Evolutionary conservation across 2,888 invertebrate genomes (phyloP).

Genomic region (Drosophila hamatofila): DNA sequence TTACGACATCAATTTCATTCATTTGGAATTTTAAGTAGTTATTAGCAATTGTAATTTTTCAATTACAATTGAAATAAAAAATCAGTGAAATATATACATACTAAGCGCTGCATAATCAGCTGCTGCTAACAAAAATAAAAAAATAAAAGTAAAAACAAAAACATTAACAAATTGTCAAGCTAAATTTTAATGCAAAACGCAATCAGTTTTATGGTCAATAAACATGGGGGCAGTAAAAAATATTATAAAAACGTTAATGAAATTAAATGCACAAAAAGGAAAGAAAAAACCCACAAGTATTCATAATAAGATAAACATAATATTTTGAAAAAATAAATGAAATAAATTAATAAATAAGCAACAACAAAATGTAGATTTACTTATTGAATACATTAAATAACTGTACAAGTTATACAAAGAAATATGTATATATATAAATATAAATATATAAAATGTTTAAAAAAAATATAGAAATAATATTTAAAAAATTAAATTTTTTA

Average conservation of each 20-base stretch:
- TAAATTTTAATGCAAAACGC: constrained; percentile 8
- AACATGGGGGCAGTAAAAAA: constrained; percentile 15
- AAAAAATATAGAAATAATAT: neutral
- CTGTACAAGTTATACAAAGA: neutral
- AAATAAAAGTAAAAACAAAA: constrained; percentile 1
- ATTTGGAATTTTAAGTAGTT: constrained; percentile 24
- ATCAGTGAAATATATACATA: constrained; percentile 17
- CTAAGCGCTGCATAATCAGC: constrained; percentile 17
- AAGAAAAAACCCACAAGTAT: too few species aligned
- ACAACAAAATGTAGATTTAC: neutral
- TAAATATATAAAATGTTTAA: neutral
- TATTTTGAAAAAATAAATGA: neutral
- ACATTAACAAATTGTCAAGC: constrained; percentile 8
- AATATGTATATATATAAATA: neutral
- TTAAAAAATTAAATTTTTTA: neutral
- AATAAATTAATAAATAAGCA: neutral
- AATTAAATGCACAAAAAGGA: neutral
- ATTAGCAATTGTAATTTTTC: constrained; percentile 28
- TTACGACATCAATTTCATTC: constrained; percentile 50
- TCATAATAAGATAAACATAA: neutral
- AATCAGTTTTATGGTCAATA: constrained; percentile 19
- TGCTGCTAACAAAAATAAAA: neutral
- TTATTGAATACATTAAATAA: neutral
- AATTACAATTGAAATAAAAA: constrained; percentile 11
- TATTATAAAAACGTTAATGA: constrained; percentile 3